These are phyloP conservation scores for Parascotia fuliginaria DNA, from an alignment of 2,888 invertebrate genomes.

Conservation along the genomic window DNA sequence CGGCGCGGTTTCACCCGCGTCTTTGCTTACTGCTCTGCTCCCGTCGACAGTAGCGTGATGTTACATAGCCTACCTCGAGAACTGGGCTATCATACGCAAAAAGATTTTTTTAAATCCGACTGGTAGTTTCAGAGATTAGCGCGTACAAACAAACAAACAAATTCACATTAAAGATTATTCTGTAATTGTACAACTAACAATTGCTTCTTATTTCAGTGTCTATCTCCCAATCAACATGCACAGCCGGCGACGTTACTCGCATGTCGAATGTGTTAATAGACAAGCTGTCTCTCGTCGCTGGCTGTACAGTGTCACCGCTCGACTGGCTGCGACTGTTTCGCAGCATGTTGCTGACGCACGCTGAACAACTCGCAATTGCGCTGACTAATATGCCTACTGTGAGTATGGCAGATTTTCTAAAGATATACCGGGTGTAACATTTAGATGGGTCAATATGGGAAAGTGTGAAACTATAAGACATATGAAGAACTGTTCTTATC, in stretches of 20 bases:
- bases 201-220: slow-evolving; percentile 60
- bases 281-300: slow-evolving; percentile 89
- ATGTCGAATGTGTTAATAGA: slow-evolving; percentile 93
- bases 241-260: slow-evolving; percentile 92
- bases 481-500: too few relatives aligned
- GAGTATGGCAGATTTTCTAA: not conserved
- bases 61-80: too few relatives aligned
- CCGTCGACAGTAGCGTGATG: too few relatives aligned
- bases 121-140: too few relatives aligned
- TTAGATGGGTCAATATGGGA: too few relatives aligned
- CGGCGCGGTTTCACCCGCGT: not conserved
- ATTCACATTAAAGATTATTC: not conserved
- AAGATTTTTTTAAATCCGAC: too few relatives aligned
- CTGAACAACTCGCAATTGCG: slow-evolving; percentile 46
- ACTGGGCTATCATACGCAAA: too few relatives aligned
- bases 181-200: not conserved
- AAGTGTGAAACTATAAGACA: too few relatives aligned
- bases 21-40: too few relatives aligned
- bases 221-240: slow-evolving; percentile 92
- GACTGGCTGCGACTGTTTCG: slow-evolving; percentile 90
- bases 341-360: slow-evolving; percentile 79
- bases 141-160: too few relatives aligned
- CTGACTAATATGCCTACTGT: not conserved
- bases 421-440: too few relatives aligned
- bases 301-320: slow-evolving; percentile 87